Evolutionary conservation across 2,113 vertebrate genomes (phyloP).

Genomic region (Mus pahari): DNA sequence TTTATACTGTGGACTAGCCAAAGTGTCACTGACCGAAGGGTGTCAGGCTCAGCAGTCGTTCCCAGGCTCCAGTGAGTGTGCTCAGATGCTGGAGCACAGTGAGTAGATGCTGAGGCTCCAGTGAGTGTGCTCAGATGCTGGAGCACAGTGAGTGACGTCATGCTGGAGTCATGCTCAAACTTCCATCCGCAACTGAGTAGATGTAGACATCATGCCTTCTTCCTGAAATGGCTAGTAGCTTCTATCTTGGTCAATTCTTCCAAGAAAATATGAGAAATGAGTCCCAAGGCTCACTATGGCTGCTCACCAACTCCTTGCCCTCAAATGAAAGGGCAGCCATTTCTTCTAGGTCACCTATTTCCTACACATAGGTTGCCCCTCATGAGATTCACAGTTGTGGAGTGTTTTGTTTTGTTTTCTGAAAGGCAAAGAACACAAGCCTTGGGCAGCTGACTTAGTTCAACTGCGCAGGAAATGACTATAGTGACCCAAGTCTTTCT

Average conservation of each 20-base stretch:
- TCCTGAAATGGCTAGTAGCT: not conserved
- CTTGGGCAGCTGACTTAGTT: not conserved
- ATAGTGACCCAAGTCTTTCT: not conserved
- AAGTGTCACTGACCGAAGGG: not conserved
- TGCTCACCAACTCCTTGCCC: not conserved
- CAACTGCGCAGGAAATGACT: not conserved
- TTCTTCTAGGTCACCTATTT: slow-evolving; percentile 7
- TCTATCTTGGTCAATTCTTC: not conserved
- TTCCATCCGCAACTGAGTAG: not conserved
- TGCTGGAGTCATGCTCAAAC: not conserved
- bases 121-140: not conserved
- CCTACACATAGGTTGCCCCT: not conserved
- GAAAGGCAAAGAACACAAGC: not conserved
- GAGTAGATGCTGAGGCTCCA: not conserved
- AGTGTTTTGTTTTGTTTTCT: not conserved
- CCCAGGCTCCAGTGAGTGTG: not conserved
- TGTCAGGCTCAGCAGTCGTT: too few species aligned
- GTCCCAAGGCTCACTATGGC: not conserved
- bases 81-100: not conserved
- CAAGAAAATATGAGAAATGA: not conserved
- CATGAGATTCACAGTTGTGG: not conserved
- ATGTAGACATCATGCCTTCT: not conserved
- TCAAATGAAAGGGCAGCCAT: not conserved
- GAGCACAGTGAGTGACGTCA: not conserved
- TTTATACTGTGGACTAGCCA: not conserved